Percentiles rank a stretch among this genome's conserved stretches.
Conservation (phyloP, 2,797 vertebrate genomes). For the Trachops cirrhosus region DNA sequence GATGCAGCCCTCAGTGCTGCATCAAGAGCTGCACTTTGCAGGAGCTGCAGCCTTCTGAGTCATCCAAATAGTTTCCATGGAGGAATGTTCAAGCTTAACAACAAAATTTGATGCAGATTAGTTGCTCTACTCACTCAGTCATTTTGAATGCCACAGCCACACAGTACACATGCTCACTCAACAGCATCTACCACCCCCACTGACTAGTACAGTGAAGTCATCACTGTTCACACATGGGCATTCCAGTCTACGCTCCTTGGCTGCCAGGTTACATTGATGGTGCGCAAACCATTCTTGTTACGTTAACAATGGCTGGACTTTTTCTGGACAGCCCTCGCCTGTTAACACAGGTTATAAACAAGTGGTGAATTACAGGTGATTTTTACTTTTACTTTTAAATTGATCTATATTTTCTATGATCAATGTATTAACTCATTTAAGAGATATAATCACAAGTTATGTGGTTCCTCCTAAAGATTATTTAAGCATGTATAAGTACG, state of each 20-base stretch:
- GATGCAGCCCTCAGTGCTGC: neutral
- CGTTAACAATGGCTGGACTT: neutral
- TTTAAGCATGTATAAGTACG: neutral
- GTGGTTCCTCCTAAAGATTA: neutral
- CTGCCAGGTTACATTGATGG: neutral
- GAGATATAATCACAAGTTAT: neutral
- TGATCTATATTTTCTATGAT: neutral
- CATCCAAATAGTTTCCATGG: neutral
- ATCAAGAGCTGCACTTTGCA: no score
- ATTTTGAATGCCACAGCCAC: no score
- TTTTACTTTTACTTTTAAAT: slow-evolving; percentile 13
- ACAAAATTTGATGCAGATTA: neutral
- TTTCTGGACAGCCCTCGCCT: neutral
- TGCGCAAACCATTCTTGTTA: no score
- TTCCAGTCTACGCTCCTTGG: neutral
- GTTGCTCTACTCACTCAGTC: neutral
- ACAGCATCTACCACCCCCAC: no score
- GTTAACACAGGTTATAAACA: neutral
- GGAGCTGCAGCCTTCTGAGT: neutral
- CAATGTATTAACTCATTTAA: neutral
- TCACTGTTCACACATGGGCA: neutral
- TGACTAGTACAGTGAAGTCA: neutral
- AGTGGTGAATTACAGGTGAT: neutral
- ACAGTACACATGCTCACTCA: no score
- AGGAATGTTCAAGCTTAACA: neutral